Evolutionary conservation across 2,888 invertebrate genomes (phyloP), one percentile per base, ranked within the genome.

Genomic region (Chymomyza caudatula): DNA sequence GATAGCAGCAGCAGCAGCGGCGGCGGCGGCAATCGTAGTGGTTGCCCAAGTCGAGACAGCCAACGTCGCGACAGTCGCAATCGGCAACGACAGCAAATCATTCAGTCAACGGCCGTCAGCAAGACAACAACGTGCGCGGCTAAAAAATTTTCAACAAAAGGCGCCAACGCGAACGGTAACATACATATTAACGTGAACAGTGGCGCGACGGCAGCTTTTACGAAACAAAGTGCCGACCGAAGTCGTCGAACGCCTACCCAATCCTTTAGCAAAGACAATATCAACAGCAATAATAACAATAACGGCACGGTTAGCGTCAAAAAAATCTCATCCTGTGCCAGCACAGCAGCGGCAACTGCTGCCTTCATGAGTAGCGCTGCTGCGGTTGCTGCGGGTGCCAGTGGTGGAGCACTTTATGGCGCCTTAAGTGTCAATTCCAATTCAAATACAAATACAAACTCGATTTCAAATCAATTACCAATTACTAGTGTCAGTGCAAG

Each of bases 401-500:
- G 95, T 92, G 94, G 95, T 92, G 94, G 95, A 91, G 94, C 95
- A 92, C 92, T 96, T 88, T 96, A 96, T 75, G 68, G 60, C 37
- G 63, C 71, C 58, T 59, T 66, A 37, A 58, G 63, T 15, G 63
- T 44, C 55, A 66, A 61, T 60, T n/a, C 29, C 8, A 49, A 53
- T 29, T 15, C 67, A 20, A 74, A 63, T 20, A 47, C 63, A 37
- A 72, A 51, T 47, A 47, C 47, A 19, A 47, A 47, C 47, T 15
- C 47, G 47, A 47, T 19, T 17, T 15, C 47, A 11, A 47, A 37
- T 37, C 29, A 37, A 37, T 37, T 37, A 37, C 47, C 15, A 47
- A 47, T 47, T 47, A 17, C 5, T n/a, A n/a, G n/a, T 47, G 47
- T 17, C 47, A 47, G 47, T 47, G 42, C 8, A 17, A 76, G 66